Evolutionary conservation across 2,888 invertebrate genomes (phyloP), one percentile per base, ranked within the genome.

Genomic region (Epirrhoe tristata): DNA sequence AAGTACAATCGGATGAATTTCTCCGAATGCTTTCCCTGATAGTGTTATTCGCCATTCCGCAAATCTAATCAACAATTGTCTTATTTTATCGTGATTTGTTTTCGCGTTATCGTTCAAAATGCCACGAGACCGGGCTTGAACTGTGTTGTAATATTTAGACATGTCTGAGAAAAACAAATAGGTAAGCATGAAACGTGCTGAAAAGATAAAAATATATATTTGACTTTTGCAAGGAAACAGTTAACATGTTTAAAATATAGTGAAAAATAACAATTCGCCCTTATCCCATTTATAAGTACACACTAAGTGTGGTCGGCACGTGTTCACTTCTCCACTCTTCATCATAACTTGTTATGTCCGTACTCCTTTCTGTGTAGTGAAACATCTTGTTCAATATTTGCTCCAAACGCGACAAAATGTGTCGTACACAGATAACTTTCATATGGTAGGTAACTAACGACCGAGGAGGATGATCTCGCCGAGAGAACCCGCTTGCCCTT

Each of bases 401-500:
- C 39, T 12, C 39, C 4, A 12, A 43, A 24, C 1, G 12, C 12
- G 48, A 48, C 16, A 16, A 48, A n/a, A 48, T 6, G 48, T 16
- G 48, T 14, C 7, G 0, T 48, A 48, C 48, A 16, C 16, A 48
- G 6, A 48, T 14, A 16, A 48, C 39, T 8, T 48, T 1, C 12
- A 43, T 43, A n/a, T 46, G n/a, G n/a, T n/a, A 46, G 5, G 14
- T 48, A 48, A 6, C 54, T n/a, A n/a, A n/a, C n/a, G n/a, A n/a
- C n/a, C n/a, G n/a, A n/a, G n/a, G 17, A 54, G 54, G 54, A 57
- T 62, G 46, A 58, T 53, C 53, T 58, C 69, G 17, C 39, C 17
- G 32, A 50, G 53, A 65, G 61, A 71, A 24, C 74, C 63, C 63
- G 58, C 51, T 54, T 32, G 67, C 66, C 66, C 70, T 73, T 64